These are phyloP conservation scores for Diaprepes abbreviatus DNA, from an alignment of 2,888 invertebrate genomes.

Conservation along the genomic window DNA sequence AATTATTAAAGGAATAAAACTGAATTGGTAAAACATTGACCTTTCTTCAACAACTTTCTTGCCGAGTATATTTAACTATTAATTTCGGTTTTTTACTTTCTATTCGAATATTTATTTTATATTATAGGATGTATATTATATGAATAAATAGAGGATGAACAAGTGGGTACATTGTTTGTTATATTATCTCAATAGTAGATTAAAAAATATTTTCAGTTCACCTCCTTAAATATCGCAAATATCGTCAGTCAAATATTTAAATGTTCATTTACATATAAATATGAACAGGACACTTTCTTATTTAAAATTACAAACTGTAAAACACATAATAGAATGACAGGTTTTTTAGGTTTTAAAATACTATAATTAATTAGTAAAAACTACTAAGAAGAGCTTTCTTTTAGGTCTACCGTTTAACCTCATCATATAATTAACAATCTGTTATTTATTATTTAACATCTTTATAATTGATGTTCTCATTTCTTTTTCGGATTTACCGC, in stretches of 20 bases:
- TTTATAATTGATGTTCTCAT: no score
- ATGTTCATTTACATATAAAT: not conserved
- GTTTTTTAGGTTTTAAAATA: no score
- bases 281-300: not conserved
- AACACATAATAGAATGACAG: no score
- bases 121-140: not conserved
- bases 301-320: no score
- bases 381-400: no score
- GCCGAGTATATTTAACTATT: not conserved
- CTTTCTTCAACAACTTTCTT: not conserved
- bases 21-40: not conserved
- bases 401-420: no score
- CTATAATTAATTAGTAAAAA: no score
- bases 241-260: no score
- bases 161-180: not conserved
- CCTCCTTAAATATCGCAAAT: no score
- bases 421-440: no score
- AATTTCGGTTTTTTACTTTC: not conserved
- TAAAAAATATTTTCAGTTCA: not conserved
- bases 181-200: constrained; percentile 4
- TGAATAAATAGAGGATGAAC: constrained; percentile 11
- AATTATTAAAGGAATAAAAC: not conserved
- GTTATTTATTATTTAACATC: no score
- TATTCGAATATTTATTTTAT: not conserved
- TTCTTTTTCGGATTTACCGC: no score